Evolutionary conservation across 2,888 invertebrate genomes (phyloP).

Genomic region (Melanostoma scalare): DNA sequence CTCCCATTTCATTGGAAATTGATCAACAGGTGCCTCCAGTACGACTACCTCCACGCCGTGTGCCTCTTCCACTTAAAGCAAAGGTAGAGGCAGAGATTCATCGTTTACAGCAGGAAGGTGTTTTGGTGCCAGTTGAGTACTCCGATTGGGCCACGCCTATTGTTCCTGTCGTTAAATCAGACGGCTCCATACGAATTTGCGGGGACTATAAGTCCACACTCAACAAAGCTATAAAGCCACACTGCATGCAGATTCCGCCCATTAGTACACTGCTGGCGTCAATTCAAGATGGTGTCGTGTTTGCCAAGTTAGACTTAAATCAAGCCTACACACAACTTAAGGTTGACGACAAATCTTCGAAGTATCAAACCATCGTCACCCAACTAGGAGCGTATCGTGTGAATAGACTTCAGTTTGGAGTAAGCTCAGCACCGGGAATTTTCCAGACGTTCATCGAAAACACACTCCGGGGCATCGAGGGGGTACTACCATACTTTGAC

Average conservation of each 20-base stretch:
- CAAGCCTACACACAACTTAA: slow-evolving; percentile 77
- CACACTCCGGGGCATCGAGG: neutral
- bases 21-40: neutral
- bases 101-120: slow-evolving; percentile 55
- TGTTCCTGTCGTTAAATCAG: neutral
- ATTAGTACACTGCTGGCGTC: neutral
- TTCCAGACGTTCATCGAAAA: slow-evolving; percentile 34
- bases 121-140: slow-evolving; percentile 61
- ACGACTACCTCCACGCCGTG: neutral
- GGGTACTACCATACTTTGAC: slow-evolving; percentile 20
- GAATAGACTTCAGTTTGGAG: slow-evolving; percentile 43
- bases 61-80: slow-evolving; percentile 61
- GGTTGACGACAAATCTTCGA: slow-evolving; percentile 75
- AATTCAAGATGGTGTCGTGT: slow-evolving; percentile 74
- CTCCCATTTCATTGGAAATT: neutral
- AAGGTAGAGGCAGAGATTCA: slow-evolving; percentile 68
- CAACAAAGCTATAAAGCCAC: slow-evolving; percentile 9
- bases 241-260: neutral
- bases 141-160: slow-evolving; percentile 14
- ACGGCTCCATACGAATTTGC: neutral
- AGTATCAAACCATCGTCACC: slow-evolving; percentile 76
- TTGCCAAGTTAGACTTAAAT: slow-evolving; percentile 77
- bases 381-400: slow-evolving; percentile 75
- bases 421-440: slow-evolving; percentile 31
- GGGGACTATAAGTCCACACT: slow-evolving; percentile 1